A percentile compares a stretch with the other conserved stretches of the same genome.
Conservation (phyloP, 2,797 vertebrate species). For the Diplodus sargus region DNA sequence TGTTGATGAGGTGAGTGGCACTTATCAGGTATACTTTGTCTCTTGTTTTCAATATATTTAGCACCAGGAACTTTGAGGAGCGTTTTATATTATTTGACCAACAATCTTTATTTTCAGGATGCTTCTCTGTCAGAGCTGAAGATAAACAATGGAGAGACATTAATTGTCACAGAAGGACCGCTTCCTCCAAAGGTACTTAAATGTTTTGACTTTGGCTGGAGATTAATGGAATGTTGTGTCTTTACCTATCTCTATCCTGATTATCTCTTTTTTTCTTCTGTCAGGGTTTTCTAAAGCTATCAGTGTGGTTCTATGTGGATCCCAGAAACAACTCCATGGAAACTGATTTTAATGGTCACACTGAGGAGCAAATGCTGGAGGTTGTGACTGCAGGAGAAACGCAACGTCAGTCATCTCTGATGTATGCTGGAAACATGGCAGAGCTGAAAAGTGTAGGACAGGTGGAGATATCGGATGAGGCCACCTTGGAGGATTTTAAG, state of each 20-base stretch:
- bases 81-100: not conserved
- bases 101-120: conserved; percentile 78
- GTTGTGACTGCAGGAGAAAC: conserved; percentile 58
- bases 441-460: conserved; percentile 84
- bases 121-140: conserved; percentile 88
- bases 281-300: conserved; percentile 92
- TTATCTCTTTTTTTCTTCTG: conserved; percentile 12
- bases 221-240: not conserved
- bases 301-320: conserved; percentile 85
- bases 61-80: not conserved
- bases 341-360: conserved; percentile 59
- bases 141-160: conserved; percentile 89
- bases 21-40: not conserved
- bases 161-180: conserved; percentile 91
- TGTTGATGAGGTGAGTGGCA: conserved; percentile 87
- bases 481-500: conserved; percentile 90
- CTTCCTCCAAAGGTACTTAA: conserved; percentile 88
- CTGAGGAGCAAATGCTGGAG: conserved; percentile 54
- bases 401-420: not conserved
- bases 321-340: conserved; percentile 38
- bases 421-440: conserved; percentile 36
- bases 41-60: not conserved
- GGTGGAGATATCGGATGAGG: conserved; percentile 91
- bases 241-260: not conserved
- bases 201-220: not conserved